phyloP scores from a whole-genome alignment of 2,888 invertebrate genomes.

The Pachymerium ferrugineum region DNA sequence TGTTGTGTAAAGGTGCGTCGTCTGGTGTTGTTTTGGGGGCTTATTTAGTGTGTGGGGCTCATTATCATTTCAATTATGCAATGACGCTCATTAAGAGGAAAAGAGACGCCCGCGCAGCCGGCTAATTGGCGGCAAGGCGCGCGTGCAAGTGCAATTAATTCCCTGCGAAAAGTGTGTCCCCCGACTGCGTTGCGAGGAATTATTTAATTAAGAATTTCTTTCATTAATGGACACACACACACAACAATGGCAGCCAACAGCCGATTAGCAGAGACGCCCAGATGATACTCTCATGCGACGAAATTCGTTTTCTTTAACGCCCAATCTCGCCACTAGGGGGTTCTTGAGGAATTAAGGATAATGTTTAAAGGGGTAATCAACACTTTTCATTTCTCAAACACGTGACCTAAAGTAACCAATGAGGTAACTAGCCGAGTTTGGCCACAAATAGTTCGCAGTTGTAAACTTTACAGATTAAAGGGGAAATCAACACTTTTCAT shows the following conservation, averaged over 20 bases:
- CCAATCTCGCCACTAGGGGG: no score
- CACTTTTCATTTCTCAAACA: no score
- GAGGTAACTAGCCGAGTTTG: no score
- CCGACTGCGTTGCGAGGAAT: background rate
- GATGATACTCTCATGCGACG: constrained; percentile 31
- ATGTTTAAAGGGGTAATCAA: no score
- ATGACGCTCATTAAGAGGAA: constrained; percentile 15
- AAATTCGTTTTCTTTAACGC: no score
- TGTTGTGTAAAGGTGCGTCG: background rate
- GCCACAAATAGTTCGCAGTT: no score
- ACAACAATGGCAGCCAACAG: constrained; percentile 14
- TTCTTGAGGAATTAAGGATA: no score
- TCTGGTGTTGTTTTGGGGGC: background rate
- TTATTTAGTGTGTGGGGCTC: constrained; percentile 14
- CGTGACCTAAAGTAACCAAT: no score
- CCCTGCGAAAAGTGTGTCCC: background rate
- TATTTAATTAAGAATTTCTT: background rate
- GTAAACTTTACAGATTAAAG: no score
- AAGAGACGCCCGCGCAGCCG: constrained; percentile 13
- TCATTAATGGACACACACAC: constrained; percentile 13
- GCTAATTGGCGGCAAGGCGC: constrained; percentile 7
- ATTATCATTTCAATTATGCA: constrained; percentile 28
- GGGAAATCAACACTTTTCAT: no score
- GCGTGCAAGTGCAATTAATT: constrained; percentile 8
- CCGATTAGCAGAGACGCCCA: constrained; percentile 27